Evolutionary conservation across 1,140 invertebrate genomes (phyloP).

Genomic region (Procambarus clarkii): DNA sequence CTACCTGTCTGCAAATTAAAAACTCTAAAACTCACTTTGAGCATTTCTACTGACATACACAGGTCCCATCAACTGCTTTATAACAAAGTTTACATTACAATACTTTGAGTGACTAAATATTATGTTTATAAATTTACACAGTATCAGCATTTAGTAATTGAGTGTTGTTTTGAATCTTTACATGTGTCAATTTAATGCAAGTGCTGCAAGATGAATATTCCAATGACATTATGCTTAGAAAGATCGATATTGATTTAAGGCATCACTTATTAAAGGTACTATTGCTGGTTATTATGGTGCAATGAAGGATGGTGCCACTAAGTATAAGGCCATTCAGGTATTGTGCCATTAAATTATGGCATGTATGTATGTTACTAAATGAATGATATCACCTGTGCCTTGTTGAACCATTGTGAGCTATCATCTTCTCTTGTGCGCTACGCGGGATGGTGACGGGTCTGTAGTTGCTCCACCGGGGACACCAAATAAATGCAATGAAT

Average conservation of each 20-base stretch:
- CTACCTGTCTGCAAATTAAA: background rate
- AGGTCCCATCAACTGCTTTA: background rate
- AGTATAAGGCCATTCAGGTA: background rate
- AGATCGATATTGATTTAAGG: background rate
- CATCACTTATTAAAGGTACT: background rate
- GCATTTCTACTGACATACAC: constrained; percentile 4
- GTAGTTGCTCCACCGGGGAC: constrained; percentile 58
- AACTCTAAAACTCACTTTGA: background rate
- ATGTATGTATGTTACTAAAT: background rate
- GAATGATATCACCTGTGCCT: background rate
- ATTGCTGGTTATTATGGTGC: background rate
- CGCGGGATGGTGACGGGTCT: constrained; percentile 59
- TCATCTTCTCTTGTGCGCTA: constrained; percentile 40
- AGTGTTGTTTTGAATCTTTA: background rate
- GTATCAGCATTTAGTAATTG: too few species aligned
- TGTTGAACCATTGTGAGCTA: constrained; percentile 11
- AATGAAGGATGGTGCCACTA: background rate
- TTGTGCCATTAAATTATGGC: background rate
- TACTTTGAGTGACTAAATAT: background rate
- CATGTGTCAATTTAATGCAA: background rate
- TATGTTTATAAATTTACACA: too few species aligned
- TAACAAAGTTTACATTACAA: background rate
- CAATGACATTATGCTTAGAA: background rate
- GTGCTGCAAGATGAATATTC: background rate
- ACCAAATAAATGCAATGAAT: constrained; percentile 43